phyloP scores from a whole-genome alignment of 2,888 invertebrate species.

The Lasioglossum morio region DNA sequence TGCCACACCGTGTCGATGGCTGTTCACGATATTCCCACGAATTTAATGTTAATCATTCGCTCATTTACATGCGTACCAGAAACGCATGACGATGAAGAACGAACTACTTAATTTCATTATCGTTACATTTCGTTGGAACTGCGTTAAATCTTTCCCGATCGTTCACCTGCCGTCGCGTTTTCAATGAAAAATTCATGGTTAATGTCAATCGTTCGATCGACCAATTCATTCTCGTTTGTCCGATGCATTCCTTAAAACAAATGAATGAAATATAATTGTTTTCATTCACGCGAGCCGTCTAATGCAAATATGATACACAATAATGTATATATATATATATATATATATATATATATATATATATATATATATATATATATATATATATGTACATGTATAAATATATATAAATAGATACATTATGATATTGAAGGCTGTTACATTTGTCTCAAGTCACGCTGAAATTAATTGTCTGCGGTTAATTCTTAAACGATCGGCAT shows the following conservation, averaged over 20 bases:
- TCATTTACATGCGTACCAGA: slow-evolving; percentile 45
- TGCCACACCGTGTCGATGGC: slow-evolving; percentile 19
- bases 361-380: no score
- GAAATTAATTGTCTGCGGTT: background rate
- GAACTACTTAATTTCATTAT: slow-evolving; percentile 46
- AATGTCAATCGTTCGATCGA: background rate
- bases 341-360: no score
- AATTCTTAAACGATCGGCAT: background rate
- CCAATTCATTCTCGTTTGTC: background rate
- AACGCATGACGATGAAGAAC: slow-evolving; percentile 47
- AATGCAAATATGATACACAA: no score
- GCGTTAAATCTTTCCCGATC: slow-evolving; percentile 15
- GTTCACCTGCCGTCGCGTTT: background rate
- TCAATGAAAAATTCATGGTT: background rate
- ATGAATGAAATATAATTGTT: background rate
- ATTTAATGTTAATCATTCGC: slow-evolving; percentile 56
- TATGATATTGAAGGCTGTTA: background rate
- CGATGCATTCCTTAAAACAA: background rate
- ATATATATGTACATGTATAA: no score
- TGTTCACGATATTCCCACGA: slow-evolving; percentile 49
- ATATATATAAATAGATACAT: no score
- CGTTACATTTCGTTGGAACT: slow-evolving; percentile 31
- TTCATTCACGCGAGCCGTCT: background rate
- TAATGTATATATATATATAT: no score
- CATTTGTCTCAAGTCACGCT: background rate